Evolutionary conservation across 2,888 invertebrate genomes (phyloP).

Genomic region (Parapristionchus giblindavisi): DNA sequence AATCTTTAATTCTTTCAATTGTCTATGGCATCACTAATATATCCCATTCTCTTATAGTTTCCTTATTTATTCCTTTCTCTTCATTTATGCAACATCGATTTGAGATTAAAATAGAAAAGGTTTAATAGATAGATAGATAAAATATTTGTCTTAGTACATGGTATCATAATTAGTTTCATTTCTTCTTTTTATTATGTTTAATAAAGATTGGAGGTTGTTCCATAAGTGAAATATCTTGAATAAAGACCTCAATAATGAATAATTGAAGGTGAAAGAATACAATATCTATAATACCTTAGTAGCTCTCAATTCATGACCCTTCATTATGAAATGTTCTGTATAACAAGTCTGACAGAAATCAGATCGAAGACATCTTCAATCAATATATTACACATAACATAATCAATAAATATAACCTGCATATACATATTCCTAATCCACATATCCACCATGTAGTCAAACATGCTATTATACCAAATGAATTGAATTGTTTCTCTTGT

Average conservation of each 20-base stretch:
- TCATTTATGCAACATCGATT: too few species aligned
- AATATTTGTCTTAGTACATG: too few species aligned
- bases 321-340: constrained; percentile 28
- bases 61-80: too few species aligned
- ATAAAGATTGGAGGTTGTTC: constrained; percentile 1
- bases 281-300: constrained; percentile 22
- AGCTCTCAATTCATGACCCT: constrained; percentile 26
- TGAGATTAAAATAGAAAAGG: too few species aligned
- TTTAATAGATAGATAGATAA: too few species aligned
- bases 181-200: background rate
- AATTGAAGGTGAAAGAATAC: constrained; percentile 1
- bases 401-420: constrained; percentile 1
- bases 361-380: constrained; percentile 34
- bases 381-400: background rate
- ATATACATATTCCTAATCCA: constrained; percentile 39
- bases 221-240: constrained; percentile 24
- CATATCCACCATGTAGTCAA: constrained; percentile 43
- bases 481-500: constrained; percentile 27
- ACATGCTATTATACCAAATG: constrained; percentile 38
- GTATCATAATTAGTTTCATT: constrained; percentile 21
- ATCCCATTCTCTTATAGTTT: too few species aligned
- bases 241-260: constrained; percentile 14
- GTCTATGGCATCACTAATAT: too few species aligned
- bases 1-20: constrained; percentile 5
- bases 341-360: constrained; percentile 35